Evolutionary conservation across 2,113 vertebrate genomes (phyloP), one percentile per base, ranked within the genome.

Genomic region (Rafetus swinhoei): DNA sequence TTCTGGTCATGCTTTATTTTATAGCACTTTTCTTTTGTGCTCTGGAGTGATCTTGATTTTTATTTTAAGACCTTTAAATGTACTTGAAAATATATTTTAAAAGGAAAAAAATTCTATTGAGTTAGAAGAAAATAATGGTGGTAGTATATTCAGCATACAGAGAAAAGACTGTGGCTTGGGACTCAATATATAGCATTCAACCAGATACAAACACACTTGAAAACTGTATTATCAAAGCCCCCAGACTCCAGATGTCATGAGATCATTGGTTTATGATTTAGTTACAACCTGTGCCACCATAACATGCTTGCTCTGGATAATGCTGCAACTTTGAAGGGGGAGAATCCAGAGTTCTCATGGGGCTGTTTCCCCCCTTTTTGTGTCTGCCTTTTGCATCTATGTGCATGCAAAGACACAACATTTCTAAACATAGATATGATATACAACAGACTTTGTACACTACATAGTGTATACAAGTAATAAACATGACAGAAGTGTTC

Each of bases 11-110:
- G 19, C 76, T 57, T 86, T 79, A 21, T 45, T 84, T 92, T 93
- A 69, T 91, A 90, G 39, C 87, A 88, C 57, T 85, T 93, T 95
- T 91, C 79, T n/a, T 55, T 55, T n/a, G 82, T 50, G 72, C 29
- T 76, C 50, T 57, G 80, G 84, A 87, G 76, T 84, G 69, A 86
- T 72, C 81, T 81, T 93, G 87, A 95, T 95, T 96, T 93, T 76
- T 95, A 32, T 92, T 91, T 93, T 85, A 91, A 94, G 88, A 60
- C 82, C 74, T 39, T 89, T 92, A 85, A 87, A 95, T 76, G 65
- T 91, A 84, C 59, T 92, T 93, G 3, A 81, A 77, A 88, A 92
- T 79, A 81, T 77, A 92, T 93, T 94, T 90, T 90, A 85, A 89
- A 53, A 87, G 19, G 56, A 93, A 84, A 65, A 93, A 87, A 89